These are phyloP conservation scores for Halocaridina rubra DNA, from an alignment of 2,888 invertebrate species.

Conservation along the genomic window DNA sequence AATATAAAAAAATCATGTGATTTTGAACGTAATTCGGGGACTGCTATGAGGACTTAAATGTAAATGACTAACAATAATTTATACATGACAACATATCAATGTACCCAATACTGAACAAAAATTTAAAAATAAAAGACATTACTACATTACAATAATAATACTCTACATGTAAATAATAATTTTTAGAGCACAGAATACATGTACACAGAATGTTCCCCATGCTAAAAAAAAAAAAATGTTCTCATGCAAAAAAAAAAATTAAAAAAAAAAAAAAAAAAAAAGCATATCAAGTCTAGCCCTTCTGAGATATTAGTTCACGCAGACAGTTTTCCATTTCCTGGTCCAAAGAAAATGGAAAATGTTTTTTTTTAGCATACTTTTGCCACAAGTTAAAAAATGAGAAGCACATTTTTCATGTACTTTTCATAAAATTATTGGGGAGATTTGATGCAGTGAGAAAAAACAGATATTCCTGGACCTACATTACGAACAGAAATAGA, in stretches of 20 bases:
- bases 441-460: constrained; percentile 47
- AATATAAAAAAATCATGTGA: too few species aligned
- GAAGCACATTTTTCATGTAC: constrained; percentile 45
- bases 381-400: constrained; percentile 39
- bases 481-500: constrained; percentile 42
- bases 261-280: constrained; percentile 13
- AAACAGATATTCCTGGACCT: constrained; percentile 56
- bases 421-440: constrained; percentile 60
- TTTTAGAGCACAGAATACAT: too few species aligned
- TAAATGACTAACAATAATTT: too few species aligned
- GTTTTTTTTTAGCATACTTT: constrained; percentile 16
- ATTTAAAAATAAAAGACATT: too few species aligned
- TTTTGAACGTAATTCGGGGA: too few species aligned
- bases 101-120: background rate
- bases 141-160: too few species aligned
- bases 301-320: constrained; percentile 49
- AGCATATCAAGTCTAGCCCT: constrained; percentile 42
- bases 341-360: constrained; percentile 30
- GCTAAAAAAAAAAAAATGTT: too few species aligned
- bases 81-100: too few species aligned
- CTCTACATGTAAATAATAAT: too few species aligned
- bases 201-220: too few species aligned
- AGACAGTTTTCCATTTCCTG: constrained; percentile 32
- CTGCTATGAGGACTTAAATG: too few species aligned
- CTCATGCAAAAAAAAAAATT: too few species aligned